Evolutionary conservation across 2,113 vertebrate genomes (phyloP), one percentile per base, ranked within the genome.

Genomic region (Coryphaenoides rupestris): DNA sequence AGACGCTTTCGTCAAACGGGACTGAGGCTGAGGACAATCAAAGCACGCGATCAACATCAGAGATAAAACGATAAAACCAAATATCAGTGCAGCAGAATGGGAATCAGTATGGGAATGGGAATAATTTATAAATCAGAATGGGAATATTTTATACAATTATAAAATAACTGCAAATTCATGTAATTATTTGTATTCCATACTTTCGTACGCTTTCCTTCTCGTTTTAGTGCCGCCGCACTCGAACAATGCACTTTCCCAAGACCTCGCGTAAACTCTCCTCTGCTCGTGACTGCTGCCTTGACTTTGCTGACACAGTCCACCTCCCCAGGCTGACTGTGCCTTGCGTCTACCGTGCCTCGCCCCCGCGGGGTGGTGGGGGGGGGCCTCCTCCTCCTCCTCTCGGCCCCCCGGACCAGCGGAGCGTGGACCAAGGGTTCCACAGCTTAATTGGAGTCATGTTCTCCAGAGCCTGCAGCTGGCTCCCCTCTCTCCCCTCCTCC

Each of bases 391-490:
- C n/a, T n/a, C 78, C 28, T 12, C 7, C 33, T 2, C 33, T 40
- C 33, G 33, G 33, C 33, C 33, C n/a, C 33, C 33, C 7, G 80
- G 81, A 66, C 70, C 74, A 73, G 66, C 62, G 69, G 68, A 73
- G 81, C 74, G 55, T 79, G 70, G 77, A 66, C 49, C 49, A 3
- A 40, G 65, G 73, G 72, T 75, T 79, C 78, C 69, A 73, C 69
- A 47, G 84, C 79, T 79, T 89, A 87, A 89, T 87, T 89, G 87
- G 80, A 86, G 84, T 85, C 82, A 76, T 80, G 80, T 83, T 87
- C 84, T 84, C 78, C 77, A 65, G 81, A 76, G 82, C 82, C 75
- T 57, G 81, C 75, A 63, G 65, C 81, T 75, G 65, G 46, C 77
- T 64, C 73, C 70, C 62, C 69, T 66, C n/a, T n/a, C n/a, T 70